Percentiles rank a stretch among this genome's conserved stretches.
Evolutionary conservation across 2,888 invertebrate genomes (phyloP).

Genomic region (Pycnomerus fuliginosus): DNA sequence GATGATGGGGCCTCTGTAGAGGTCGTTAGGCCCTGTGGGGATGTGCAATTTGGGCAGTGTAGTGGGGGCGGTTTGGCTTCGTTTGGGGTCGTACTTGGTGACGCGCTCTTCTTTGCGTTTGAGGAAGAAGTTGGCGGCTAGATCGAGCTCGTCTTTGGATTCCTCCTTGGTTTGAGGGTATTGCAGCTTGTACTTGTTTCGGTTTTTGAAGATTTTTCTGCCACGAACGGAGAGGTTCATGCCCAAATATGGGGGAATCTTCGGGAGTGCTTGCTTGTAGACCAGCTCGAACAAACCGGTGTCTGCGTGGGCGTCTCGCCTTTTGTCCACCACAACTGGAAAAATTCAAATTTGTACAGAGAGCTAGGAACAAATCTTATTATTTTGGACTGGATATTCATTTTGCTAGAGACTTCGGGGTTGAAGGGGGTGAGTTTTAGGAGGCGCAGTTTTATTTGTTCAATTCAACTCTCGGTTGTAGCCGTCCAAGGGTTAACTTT

Average conservation of each 20-base stretch:
- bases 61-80: conserved; percentile 23
- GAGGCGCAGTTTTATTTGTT: too few relatives aligned
- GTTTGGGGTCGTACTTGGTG: conserved; percentile 1
- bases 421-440: too few relatives aligned
- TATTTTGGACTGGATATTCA: too few relatives aligned
- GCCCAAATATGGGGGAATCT: conserved; percentile 79
- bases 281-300: conserved; percentile 80
- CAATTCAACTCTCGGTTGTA: too few relatives aligned
- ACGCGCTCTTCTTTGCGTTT: neutral
- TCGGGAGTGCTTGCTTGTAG: conserved; percentile 75
- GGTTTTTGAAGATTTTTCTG: conserved; percentile 58
- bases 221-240: conserved; percentile 70
- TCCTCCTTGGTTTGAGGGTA: conserved; percentile 43
- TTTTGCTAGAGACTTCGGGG: too few relatives aligned
- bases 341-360: conserved; percentile 30
- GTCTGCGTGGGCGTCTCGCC: conserved; percentile 69
- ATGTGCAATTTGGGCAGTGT: conserved; percentile 13
- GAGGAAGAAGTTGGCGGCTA: too few relatives aligned
- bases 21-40: conserved; percentile 44
- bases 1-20: conserved; percentile 66
- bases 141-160: neutral
- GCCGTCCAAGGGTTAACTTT: too few relatives aligned
- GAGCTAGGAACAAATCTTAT: neutral
- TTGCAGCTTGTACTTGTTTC: conserved; percentile 33
- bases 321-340: conserved; percentile 76